Conservation (phyloP, 1,140 invertebrate genomes). For the Chironomus tepperi region DNA sequence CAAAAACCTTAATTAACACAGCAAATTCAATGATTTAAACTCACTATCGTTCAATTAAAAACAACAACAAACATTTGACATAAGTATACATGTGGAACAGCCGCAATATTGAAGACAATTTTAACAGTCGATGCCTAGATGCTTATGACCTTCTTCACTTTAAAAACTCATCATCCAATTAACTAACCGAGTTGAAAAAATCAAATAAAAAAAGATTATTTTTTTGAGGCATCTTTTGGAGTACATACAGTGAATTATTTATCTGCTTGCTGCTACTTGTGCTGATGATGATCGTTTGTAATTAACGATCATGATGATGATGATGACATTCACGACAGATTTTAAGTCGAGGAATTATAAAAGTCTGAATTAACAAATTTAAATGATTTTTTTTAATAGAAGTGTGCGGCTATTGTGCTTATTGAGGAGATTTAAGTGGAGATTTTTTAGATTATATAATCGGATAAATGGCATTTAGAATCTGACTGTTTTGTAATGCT, state of each 20-base stretch:
- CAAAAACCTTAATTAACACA: background rate
- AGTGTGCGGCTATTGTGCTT: too few relatives aligned
- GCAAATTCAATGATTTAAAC: background rate
- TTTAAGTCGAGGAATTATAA: background rate
- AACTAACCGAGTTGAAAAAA: background rate
- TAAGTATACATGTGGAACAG: background rate
- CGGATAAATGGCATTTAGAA: too few relatives aligned
- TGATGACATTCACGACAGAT: constrained; percentile 1
- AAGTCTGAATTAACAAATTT: background rate
- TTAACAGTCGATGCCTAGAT: background rate
- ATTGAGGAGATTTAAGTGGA: too few relatives aligned
- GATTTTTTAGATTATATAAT: too few relatives aligned
- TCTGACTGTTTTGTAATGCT: too few relatives aligned
- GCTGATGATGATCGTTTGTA: background rate
- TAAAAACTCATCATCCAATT: constrained; percentile 11
- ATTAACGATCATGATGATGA: background rate
- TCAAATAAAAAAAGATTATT: too few relatives aligned
- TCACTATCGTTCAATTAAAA: background rate
- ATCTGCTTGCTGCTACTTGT: background rate
- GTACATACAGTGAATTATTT: background rate
- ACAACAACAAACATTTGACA: background rate
- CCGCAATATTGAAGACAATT: background rate
- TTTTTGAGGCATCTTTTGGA: too few relatives aligned
- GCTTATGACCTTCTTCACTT: background rate
- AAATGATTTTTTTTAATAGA: too few relatives aligned